Percentiles rank a stretch among this genome's conserved stretches.
Conservation (phyloP, 2,113 vertebrate species). For the Pachycephala philippinensis region DNA sequence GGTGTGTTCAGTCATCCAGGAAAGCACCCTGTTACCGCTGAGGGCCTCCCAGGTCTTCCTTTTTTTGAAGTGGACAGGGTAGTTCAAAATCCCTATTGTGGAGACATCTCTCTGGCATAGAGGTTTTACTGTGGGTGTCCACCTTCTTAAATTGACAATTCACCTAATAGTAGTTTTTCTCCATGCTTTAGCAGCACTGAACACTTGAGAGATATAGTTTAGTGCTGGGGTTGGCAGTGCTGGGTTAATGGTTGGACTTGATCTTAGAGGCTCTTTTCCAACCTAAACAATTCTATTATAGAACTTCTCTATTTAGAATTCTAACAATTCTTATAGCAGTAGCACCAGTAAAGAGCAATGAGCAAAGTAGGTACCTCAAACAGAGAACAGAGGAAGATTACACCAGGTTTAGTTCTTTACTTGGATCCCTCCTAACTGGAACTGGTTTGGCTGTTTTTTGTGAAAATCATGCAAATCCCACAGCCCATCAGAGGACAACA, state of each 20-base stretch:
- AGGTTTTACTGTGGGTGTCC: neutral
- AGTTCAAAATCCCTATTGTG: neutral
- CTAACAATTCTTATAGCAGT: too few species aligned
- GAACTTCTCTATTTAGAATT: too few species aligned
- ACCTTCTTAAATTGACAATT: neutral
- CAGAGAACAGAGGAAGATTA: neutral
- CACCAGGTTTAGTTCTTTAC: neutral
- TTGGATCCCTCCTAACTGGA: neutral
- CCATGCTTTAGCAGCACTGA: neutral
- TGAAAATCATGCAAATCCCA: neutral
- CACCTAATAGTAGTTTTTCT: neutral
- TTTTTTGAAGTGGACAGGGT: neutral
- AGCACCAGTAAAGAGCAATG: neutral
- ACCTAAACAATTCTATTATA: neutral
- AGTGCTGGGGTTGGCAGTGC: neutral
- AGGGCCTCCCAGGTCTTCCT: neutral
- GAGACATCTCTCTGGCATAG: neutral
- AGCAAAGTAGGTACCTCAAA: neutral
- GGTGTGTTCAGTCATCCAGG: neutral
- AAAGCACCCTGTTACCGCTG: neutral
- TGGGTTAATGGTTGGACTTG: neutral
- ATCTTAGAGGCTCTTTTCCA: neutral
- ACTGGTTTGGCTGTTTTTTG: neutral
- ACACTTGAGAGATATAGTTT: neutral
- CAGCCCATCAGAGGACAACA: neutral